phyloP scores from a whole-genome alignment of 2,113 vertebrate species.

The Oreochromis niloticus region DNA sequence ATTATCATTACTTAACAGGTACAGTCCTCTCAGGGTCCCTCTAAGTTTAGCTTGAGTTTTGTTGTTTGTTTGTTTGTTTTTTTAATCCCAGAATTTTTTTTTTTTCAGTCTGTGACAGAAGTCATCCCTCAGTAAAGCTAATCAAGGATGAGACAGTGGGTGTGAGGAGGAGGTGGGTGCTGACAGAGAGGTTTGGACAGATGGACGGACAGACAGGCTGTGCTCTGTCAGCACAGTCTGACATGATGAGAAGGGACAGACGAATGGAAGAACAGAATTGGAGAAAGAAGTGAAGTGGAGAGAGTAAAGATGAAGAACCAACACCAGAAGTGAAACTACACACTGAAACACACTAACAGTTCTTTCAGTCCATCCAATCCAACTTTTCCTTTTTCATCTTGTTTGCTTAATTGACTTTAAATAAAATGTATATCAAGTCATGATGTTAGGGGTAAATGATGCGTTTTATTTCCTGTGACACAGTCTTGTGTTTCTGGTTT shows the following conservation, averaged over 20 bases:
- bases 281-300: neutral
- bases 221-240: slow-evolving; percentile 18
- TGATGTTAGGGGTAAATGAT: neutral
- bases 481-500: neutral
- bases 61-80: neutral
- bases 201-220: neutral
- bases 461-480: neutral
- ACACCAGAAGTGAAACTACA: neutral
- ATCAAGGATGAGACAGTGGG: neutral
- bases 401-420: neutral
- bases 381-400: neutral
- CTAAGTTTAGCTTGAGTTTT: neutral
- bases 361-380: neutral
- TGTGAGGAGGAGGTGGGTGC: neutral
- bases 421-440: neutral
- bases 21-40: neutral
- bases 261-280: neutral
- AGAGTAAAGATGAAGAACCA: neutral
- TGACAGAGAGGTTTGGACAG: slow-evolving; percentile 11
- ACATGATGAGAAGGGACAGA: neutral
- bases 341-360: neutral
- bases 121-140: neutral
- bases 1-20: neutral
- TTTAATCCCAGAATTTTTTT: neutral
- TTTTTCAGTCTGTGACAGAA: neutral